These are phyloP conservation scores for Nasalis larvatus DNA, from an alignment of 2,113 vertebrate genomes.

Conservation along the genomic window DNA sequence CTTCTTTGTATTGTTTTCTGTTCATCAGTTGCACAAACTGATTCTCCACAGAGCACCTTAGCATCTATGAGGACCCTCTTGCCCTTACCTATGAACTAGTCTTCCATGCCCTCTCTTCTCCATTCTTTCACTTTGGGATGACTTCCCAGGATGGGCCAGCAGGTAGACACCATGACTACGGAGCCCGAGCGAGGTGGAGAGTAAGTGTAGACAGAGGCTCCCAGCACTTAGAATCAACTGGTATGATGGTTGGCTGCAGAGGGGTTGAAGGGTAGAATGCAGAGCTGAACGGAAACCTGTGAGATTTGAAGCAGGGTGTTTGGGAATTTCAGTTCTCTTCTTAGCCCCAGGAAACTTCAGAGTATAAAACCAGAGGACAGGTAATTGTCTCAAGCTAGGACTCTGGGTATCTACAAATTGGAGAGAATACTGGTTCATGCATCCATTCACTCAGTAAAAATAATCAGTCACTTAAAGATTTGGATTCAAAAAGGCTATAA, in stretches of 20 bases:
- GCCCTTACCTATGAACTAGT: background rate
- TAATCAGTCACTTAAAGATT: background rate
- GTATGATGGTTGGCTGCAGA: background rate
- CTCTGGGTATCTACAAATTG: background rate
- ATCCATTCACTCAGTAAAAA: constrained; percentile 1
- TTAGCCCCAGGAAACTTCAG: background rate
- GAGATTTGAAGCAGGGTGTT: background rate
- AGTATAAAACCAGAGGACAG: background rate
- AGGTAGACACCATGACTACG: background rate
- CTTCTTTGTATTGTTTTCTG: background rate
- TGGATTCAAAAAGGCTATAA: background rate
- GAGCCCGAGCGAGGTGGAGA: background rate
- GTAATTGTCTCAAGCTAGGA: background rate
- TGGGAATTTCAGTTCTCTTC: background rate
- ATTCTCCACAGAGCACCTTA: background rate
- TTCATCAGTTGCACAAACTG: background rate
- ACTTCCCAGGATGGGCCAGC: background rate
- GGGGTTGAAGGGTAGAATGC: background rate
- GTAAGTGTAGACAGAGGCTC: background rate
- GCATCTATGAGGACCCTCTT: background rate
- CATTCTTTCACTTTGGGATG: background rate
- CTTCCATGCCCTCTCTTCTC: background rate
- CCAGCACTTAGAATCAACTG: background rate
- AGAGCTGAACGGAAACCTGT: background rate
- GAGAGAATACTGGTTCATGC: background rate